Base-by-base conservation (phyloP, 2,797 vertebrate genomes). In the Poecilia gillii region DNA sequence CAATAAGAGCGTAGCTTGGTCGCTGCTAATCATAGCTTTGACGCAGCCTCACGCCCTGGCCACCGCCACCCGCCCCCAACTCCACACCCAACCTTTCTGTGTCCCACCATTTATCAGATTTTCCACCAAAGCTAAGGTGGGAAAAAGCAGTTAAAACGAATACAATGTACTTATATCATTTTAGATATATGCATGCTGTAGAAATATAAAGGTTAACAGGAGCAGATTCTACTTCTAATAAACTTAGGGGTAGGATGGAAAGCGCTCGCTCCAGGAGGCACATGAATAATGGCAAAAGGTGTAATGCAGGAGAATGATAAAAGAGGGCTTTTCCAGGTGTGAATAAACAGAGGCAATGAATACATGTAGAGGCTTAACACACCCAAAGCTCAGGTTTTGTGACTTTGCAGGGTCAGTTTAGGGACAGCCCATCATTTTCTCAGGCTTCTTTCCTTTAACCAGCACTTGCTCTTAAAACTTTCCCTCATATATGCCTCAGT, bases 21-120 rank as follows among this genome's bases (percentile, higher is more conserved):
- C 89, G 89, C 90, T 81, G 90, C 95, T 96, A 96, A 96, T 96
- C 96, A 95, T 92, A 93, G 93, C 93, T 92, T 92, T 91, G 94
- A 95, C 93, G 90, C 94, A 93, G 90, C 89, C 93, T 90, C 92
- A 93, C 89, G 83, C 92, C 92, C 90, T 75, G 79, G 72, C 82
- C 90, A 81, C 79, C 81, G 79, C 85, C 88, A 25, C 23, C 39
- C 90, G 79, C 79, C 81, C 79, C 84, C 88, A 23, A 25, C 36
- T 64, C 79, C 77, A 55, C 90, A 59, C 83, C 86, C 85, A 66
- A 28, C 45, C 78, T 79, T 66, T 53, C 81, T 81, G 84, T 73
- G 72, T 77, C 89, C 81, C 85, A 93, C 83, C 85, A 91, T 92
- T 90, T 88, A 85, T 64, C 80, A 83, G 90, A 90, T 93, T 88